Base-by-base conservation (phyloP, 2,113 vertebrate species). In the Spilogale gracilis region DNA sequence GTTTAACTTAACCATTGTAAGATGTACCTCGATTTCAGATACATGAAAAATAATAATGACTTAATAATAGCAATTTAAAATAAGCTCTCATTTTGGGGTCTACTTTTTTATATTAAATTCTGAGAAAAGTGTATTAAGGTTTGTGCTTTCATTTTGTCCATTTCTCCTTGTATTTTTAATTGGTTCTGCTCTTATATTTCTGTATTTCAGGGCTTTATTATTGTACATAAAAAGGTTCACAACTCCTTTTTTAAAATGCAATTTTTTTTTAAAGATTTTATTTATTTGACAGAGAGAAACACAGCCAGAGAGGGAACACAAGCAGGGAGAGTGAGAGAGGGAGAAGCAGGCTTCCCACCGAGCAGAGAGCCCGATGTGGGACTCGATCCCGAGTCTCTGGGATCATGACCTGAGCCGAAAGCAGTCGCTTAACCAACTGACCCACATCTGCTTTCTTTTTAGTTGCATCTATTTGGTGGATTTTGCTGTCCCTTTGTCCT, bases 151-250 rank as follows among this genome's bases (percentile, higher is more conserved):
- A 43, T 84, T 88, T 90, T 94, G 25, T 82, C 48, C 10, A 52
- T 89, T 97, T 94, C n/a, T 63, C 7, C 89, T 92, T 89, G 63
- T 85, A 27, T 81, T 94, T 92, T 86, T 11, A 78, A 67, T 87
- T 83, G 12, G 18, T 43, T 74, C 91, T 83, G 0, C 43, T 69
- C 43, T 80, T 76, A 2, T 85, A 21, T 71, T 32, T 94, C 18
- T 63, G 43, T 21, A 38, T 94, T 78, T 93, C 25, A 89, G 3
- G 73, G 61, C 43, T 88, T 94, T 85, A 56, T 67, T 84, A 78
- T 65, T 93, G 48, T 10, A 10, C 60, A 1, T 80, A 38, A 91
- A 81, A 91, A 76, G 14, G 9, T 54, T 95, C 65, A 58, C 43
- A 3, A 50, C 21, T 73, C 89, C 18, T 80, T 93, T 94, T 79